Conservation (phyloP, 2,797 vertebrate genomes). For the Sebastes trivittatus region DNA sequence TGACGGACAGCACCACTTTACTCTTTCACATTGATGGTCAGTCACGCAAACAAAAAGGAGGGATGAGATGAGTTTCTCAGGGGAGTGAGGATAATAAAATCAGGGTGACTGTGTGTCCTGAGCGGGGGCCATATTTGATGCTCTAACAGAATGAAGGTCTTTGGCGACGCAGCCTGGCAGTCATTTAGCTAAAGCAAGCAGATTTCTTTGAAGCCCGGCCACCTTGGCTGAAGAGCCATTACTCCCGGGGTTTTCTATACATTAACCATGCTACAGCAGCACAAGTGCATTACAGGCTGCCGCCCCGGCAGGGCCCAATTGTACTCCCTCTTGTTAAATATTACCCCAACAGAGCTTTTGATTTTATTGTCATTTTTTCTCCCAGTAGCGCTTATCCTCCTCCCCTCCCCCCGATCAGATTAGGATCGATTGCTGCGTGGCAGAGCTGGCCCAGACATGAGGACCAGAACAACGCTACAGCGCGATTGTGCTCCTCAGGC, state of each 20-base stretch:
- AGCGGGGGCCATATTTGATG: conserved; percentile 75
- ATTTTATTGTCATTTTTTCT: conserved; percentile 86
- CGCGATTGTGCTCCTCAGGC: conserved; percentile 75
- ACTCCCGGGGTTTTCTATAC: conserved; percentile 76
- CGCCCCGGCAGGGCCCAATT: conserved; percentile 68
- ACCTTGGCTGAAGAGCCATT: conserved; percentile 80
- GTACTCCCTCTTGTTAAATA: conserved; percentile 85
- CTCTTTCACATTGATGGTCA: conserved; percentile 71
- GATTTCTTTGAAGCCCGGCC: conserved; percentile 84
- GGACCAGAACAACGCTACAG: conserved; percentile 74
- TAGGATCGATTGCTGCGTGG: conserved; percentile 84
- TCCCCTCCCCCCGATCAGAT: conserved; percentile 80
- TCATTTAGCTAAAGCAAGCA: conserved; percentile 87
- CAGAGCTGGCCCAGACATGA: conserved; percentile 77
- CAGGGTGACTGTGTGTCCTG: conserved; percentile 77
- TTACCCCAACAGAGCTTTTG: conserved; percentile 85
- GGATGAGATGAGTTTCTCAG: conserved; percentile 83
- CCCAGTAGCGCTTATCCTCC: conserved; percentile 69
- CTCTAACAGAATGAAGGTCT: conserved; percentile 84
- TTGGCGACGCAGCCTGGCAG: conserved; percentile 72
- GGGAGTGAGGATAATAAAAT: conserved; percentile 87
- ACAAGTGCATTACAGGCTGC: conserved; percentile 81
- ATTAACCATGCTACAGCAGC: conserved; percentile 78
- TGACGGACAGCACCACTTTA: conserved; percentile 71
- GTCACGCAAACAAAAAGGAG: conserved; percentile 77